phyloP scores from a whole-genome alignment of 2,113 vertebrate species.

The Melanocharis versteri region DNA sequence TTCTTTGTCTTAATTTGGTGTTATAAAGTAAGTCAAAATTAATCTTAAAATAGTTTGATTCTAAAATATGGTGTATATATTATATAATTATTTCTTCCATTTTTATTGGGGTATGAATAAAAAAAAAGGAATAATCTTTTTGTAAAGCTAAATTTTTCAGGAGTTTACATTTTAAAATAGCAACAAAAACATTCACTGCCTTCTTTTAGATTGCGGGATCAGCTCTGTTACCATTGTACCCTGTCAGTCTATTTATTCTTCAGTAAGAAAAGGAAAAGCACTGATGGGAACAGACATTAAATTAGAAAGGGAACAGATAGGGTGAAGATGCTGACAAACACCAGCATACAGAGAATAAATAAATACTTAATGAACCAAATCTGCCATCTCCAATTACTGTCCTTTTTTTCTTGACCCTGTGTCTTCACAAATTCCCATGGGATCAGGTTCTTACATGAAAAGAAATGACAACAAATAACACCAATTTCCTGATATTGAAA shows the following conservation, averaged over 20 bases:
- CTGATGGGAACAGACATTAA: not conserved
- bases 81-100: not conserved
- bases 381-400: not conserved
- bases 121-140: not conserved
- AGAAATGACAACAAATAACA: not conserved
- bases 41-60: not conserved
- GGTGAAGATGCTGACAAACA: not conserved
- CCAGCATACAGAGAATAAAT: not conserved
- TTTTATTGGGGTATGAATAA: not conserved
- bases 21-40: not conserved
- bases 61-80: not conserved
- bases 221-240: not conserved
- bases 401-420: not conserved
- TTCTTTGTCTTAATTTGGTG: not conserved
- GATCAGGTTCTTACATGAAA: not conserved
- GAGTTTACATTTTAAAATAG: not conserved
- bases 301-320: not conserved
- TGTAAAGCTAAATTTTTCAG: not conserved
- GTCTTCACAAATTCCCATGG: not conserved
- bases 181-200: not conserved
- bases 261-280: not conserved
- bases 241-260: not conserved
- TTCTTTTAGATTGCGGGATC: not conserved
- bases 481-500: not conserved
- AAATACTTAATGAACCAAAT: conserved; percentile 27